These are phyloP conservation scores for Pseudomyrmex cubaensis DNA, from an alignment of 1,140 invertebrate species.

Conservation along the genomic window DNA sequence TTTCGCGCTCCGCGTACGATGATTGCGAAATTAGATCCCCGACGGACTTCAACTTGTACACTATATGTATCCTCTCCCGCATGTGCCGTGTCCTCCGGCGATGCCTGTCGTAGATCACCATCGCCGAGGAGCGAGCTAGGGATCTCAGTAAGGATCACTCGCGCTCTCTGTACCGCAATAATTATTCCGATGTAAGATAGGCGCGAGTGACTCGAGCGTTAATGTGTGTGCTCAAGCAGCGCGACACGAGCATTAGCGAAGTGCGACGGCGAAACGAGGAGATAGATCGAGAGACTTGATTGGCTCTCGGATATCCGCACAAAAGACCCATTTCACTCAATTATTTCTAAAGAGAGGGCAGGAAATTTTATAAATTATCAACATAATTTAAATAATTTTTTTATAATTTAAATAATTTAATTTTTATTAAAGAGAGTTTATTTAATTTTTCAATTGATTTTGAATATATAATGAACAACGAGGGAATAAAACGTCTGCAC, in stretches of 20 bases:
- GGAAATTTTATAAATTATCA: background rate
- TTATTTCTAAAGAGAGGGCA: background rate
- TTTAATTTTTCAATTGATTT: too few species aligned
- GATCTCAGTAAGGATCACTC: slow-evolving; percentile 52
- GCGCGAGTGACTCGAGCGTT: slow-evolving; percentile 82
- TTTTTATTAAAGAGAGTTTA: too few species aligned
- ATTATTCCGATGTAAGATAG: slow-evolving; percentile 84
- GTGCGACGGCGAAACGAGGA: slow-evolving; percentile 58
- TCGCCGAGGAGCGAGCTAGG: background rate
- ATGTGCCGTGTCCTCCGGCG: slow-evolving; percentile 12
- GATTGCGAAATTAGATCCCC: slow-evolving; percentile 29
- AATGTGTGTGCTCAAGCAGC: slow-evolving; percentile 73
- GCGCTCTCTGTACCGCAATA: slow-evolving; percentile 74
- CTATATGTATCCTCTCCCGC: background rate
- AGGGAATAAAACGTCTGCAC: too few species aligned
- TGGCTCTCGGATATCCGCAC: slow-evolving; percentile 61
- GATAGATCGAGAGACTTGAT: slow-evolving; percentile 81
- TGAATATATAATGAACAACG: too few species aligned
- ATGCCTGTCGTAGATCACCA: slow-evolving; percentile 67
- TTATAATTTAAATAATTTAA: too few species aligned
- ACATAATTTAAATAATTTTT: background rate
- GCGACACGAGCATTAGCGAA: slow-evolving; percentile 43
- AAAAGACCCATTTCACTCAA: background rate
- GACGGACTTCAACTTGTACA: background rate
- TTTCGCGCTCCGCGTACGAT: slow-evolving; percentile 4